These are phyloP conservation scores for Muschampia plurimacula DNA, from an alignment of 2,888 invertebrate genomes.

Conservation along the genomic window DNA sequence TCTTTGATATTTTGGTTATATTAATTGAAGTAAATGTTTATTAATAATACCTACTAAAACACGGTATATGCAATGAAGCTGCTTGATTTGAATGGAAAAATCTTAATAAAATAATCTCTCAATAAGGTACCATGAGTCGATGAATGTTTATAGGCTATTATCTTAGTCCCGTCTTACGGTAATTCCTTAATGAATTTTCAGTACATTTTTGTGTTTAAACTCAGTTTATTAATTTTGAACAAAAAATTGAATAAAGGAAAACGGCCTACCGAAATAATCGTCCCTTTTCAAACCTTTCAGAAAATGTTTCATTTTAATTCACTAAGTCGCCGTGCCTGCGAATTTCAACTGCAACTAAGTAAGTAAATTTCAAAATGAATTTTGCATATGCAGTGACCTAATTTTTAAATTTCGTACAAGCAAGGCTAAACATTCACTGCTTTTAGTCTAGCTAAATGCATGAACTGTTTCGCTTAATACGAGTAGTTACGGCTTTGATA, in stretches of 20 bases:
- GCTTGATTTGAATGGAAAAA: too few species aligned
- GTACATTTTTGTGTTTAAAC: too few species aligned
- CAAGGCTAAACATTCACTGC: conserved; percentile 28
- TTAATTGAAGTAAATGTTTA: too few species aligned
- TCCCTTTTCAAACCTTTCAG: conserved; percentile 19
- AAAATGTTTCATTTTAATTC: conserved; percentile 34
- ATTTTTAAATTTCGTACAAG: conserved; percentile 33
- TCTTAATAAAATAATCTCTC: too few species aligned
- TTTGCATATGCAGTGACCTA: conserved; percentile 37
- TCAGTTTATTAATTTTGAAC: too few species aligned
- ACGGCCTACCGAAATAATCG: conserved; percentile 13
- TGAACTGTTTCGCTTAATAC: conserved; percentile 32
- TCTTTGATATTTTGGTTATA: too few species aligned
- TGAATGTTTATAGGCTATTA: too few species aligned
- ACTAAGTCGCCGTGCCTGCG: conserved; percentile 28
- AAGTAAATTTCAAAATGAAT: conserved; percentile 34
- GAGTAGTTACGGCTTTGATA: conserved; percentile 14
- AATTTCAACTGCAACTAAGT: conserved; percentile 35
- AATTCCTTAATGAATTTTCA: too few species aligned
- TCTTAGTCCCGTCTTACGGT: too few species aligned
- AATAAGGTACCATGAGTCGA: too few species aligned
- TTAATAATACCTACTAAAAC: too few species aligned
- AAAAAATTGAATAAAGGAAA: background rate
- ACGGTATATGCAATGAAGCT: too few species aligned
- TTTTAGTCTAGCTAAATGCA: conserved; percentile 29